phyloP scores from a whole-genome alignment of 1,140 invertebrate genomes.

The Ylistrum balloti region DNA sequence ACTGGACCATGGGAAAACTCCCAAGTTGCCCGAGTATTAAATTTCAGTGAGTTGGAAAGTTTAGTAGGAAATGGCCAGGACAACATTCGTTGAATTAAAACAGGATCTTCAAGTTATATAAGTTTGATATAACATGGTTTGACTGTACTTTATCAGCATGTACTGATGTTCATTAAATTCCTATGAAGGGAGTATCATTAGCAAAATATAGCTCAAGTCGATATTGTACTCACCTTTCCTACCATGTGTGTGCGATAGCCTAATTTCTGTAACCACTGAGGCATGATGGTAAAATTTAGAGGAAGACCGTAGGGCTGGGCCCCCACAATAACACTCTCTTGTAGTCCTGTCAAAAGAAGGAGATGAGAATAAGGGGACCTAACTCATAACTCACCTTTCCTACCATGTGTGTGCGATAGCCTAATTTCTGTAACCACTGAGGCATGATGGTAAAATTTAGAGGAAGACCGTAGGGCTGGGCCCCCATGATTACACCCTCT shows the following conservation, averaged over 20 bases:
- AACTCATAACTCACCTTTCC: constrained; percentile 80
- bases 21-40: too few relatives aligned
- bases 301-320: constrained; percentile 77
- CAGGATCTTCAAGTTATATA: too few relatives aligned
- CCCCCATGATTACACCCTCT: constrained; percentile 73
- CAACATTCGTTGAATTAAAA: too few relatives aligned
- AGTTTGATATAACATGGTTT: too few relatives aligned
- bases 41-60: too few relatives aligned
- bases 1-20: too few relatives aligned
- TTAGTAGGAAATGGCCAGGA: too few relatives aligned
- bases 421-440: constrained; percentile 81
- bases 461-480: constrained; percentile 77
- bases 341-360: constrained; percentile 69
- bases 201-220: too few relatives aligned
- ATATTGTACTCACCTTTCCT: constrained; percentile 80
- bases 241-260: constrained; percentile 84
- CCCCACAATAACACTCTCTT: constrained; percentile 75
- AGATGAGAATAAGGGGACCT: neutral
- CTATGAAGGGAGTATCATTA: too few relatives aligned
- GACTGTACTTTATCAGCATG: too few relatives aligned
- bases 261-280: constrained; percentile 81
- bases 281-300: constrained; percentile 81
- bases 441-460: constrained; percentile 82
- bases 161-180: too few relatives aligned
- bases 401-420: constrained; percentile 83